Evolutionary conservation across 2,113 vertebrate genomes (phyloP).

Genomic region (Sisor rabdophorus): DNA sequence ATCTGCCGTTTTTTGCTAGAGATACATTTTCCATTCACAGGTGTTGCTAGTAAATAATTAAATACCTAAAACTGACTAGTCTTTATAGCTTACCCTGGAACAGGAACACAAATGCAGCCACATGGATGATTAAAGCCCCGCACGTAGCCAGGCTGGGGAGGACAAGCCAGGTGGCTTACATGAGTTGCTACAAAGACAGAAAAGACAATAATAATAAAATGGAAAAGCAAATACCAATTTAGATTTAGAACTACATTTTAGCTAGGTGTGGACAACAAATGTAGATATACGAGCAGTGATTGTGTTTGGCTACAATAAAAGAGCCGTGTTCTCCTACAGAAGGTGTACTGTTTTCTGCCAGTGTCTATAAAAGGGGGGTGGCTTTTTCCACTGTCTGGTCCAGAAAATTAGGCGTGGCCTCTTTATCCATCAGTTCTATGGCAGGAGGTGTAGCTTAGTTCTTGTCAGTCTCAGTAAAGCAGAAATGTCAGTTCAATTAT

Average conservation of each 20-base stretch:
- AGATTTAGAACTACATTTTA: background rate
- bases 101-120: slow-evolving; percentile 84
- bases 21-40: slow-evolving; percentile 5
- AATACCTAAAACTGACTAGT: background rate
- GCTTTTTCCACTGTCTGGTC: background rate
- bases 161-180: slow-evolving; percentile 76
- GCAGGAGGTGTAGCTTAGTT: no score
- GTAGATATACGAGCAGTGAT: background rate
- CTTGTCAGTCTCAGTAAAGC: no score
- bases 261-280: background rate
- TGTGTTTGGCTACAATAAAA: background rate
- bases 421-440: no score
- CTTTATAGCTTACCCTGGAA: slow-evolving; percentile 79
- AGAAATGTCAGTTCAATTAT: background rate
- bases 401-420: no score
- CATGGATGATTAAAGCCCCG: slow-evolving; percentile 90
- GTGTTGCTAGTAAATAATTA: background rate
- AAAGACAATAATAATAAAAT: background rate
- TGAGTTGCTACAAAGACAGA: slow-evolving; percentile 74
- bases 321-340: no score
- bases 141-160: slow-evolving; percentile 76
- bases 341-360: background rate
- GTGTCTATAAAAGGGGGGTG: background rate
- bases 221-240: background rate
- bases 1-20: slow-evolving; percentile 32